Evolutionary conservation across 2,113 vertebrate genomes (phyloP).

Genomic region (Gasterosteus nipponicus): DNA sequence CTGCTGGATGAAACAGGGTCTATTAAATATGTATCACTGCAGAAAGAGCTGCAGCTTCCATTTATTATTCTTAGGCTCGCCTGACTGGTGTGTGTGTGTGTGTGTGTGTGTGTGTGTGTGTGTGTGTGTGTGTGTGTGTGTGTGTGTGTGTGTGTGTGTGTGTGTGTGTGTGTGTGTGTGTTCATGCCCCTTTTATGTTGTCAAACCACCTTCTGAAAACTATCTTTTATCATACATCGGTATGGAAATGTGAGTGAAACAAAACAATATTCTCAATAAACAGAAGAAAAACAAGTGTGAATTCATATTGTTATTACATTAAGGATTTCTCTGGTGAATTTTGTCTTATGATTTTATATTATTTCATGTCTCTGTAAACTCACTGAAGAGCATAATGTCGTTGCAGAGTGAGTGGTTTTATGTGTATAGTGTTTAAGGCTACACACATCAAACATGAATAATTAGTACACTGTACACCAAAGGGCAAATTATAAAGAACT

Average conservation of each 20-base stretch:
- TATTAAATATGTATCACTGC: constrained; percentile 77
- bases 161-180: background rate
- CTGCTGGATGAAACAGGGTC: constrained; percentile 37
- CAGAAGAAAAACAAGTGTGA: background rate
- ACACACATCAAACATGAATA: background rate
- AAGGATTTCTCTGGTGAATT: background rate
- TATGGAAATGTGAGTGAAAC: background rate
- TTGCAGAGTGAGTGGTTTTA: background rate
- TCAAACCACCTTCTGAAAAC: background rate
- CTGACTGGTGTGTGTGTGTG: constrained; percentile 11
- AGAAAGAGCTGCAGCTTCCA: constrained; percentile 59
- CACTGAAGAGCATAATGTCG: background rate
- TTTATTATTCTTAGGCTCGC: constrained; percentile 45
- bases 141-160: background rate
- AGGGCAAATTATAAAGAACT: background rate
- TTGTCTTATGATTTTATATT: background rate
- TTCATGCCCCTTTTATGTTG: background rate
- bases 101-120: constrained; percentile 18
- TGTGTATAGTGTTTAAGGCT: background rate
- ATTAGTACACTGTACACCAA: background rate
- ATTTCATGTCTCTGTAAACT: constrained; percentile 10
- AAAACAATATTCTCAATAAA: background rate
- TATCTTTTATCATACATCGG: background rate
- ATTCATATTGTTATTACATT: background rate
- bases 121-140: constrained; percentile 5